These are phyloP conservation scores for Cossypha dichroa DNA, from an alignment of 2,797 vertebrate species.

Conservation along the genomic window DNA sequence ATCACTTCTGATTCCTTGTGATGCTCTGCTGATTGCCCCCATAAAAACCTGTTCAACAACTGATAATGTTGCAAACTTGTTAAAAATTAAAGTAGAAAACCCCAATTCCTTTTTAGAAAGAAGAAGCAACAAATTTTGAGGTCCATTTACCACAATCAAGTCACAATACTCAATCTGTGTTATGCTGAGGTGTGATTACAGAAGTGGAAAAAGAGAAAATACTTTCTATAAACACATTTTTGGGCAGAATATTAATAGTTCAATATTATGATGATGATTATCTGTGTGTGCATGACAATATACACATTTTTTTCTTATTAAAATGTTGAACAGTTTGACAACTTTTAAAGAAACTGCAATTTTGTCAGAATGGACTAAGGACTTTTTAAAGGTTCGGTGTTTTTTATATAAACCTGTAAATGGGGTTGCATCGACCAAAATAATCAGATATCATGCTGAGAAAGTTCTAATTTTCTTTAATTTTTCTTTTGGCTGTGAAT, in stretches of 20 bases:
- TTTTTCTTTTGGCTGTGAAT: background rate
- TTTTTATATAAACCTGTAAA: background rate
- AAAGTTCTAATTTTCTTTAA: background rate
- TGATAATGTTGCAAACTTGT: background rate
- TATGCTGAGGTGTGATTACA: background rate
- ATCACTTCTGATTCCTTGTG: background rate
- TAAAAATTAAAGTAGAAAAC: background rate
- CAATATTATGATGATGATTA: background rate
- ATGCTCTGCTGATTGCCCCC: background rate
- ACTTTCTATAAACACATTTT: background rate
- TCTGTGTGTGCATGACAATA: background rate
- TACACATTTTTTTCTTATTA: background rate
- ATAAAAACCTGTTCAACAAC: background rate
- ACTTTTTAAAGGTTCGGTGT: background rate
- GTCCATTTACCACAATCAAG: background rate
- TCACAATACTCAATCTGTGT: background rate
- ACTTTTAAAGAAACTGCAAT: background rate
- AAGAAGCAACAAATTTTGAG: background rate
- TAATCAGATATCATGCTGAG: background rate
- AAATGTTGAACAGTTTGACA: background rate
- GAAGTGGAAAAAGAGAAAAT: background rate
- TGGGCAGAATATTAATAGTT: background rate
- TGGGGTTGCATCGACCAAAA: background rate
- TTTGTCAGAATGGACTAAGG: background rate
- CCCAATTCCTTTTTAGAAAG: background rate